Evolutionary conservation across 2,888 invertebrate species (phyloP), one percentile per base, ranked within the genome.

Genomic region (Chrysodeixis includens): DNA sequence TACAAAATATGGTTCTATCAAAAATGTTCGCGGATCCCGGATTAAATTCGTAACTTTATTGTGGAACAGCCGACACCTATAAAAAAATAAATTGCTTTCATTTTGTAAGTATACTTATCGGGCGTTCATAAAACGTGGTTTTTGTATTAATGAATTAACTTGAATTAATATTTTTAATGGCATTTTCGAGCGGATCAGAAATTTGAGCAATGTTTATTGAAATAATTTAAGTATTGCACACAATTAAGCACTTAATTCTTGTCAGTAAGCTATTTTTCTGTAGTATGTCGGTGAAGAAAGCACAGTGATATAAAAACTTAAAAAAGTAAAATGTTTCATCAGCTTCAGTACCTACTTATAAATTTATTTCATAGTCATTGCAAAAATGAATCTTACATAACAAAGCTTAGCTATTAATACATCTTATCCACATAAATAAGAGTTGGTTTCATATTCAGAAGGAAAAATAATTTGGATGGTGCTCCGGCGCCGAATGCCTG

Each of bases 401-500:
- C n/a, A n/a, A n/a, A n/a, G n/a, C n/a, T 14, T 20, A 35, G 18
- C 30, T 18, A 55, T 57, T 62, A 63, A 68, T 74, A 51, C 12
- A 7, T 5, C 62, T 30, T 51, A 60, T 62, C 46, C 53, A 49
- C 40, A 65, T 65, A 80, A 79, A 83, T 83, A 82, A 85, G 77
- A 79, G 79, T 79, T 85, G 82, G 79, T 80, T 79, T 79, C 53
- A 62, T 66, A 53, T 56, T 63, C 65, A 80, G 83, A 83, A 59
- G 85, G 86, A 85, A 89, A 87, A 86, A 82, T 79, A 77, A 63
- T 76, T 78, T 92, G 90, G 91, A 90, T 85, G 89, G 87, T 86
- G 83, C 88, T 90, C 85, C 86, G 90, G 90, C 86, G 88, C 88
- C 88, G 91, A 91, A 89, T 89, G 87, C 81, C 88, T 85, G 86